Evolutionary conservation across 2,113 vertebrate genomes (phyloP).

Genomic region (Garra rufa): DNA sequence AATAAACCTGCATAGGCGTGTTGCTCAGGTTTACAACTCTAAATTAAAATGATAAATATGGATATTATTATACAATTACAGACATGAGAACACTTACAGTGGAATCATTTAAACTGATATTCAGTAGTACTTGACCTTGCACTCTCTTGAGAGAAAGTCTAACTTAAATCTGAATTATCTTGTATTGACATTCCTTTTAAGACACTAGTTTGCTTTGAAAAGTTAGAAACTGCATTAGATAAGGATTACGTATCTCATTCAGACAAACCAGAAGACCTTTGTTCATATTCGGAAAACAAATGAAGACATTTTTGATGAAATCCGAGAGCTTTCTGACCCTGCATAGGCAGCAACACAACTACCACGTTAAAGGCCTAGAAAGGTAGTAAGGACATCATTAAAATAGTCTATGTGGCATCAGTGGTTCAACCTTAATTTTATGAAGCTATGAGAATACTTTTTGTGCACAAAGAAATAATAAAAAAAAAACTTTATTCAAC

Average conservation of each 20-base stretch:
- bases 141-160: neutral
- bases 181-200: neutral
- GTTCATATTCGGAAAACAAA: too few species aligned
- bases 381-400: too few species aligned
- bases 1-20: conserved; percentile 32
- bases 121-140: neutral
- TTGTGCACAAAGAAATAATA: too few species aligned
- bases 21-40: neutral
- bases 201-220: neutral
- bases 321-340: too few species aligned
- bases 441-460: too few species aligned
- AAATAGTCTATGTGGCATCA: too few species aligned
- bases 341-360: too few species aligned
- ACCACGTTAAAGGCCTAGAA: too few species aligned
- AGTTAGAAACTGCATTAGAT: neutral
- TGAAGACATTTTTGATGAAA: too few species aligned
- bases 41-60: neutral
- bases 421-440: too few species aligned
- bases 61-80: neutral
- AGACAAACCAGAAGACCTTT: too few species aligned
- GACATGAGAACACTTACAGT: neutral
- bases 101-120: neutral
- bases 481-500: too few species aligned
- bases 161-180: neutral
- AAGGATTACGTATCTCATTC: neutral